phyloP scores from a whole-genome alignment of 2,113 vertebrate species.

The Girardinichthys multiradiatus region DNA sequence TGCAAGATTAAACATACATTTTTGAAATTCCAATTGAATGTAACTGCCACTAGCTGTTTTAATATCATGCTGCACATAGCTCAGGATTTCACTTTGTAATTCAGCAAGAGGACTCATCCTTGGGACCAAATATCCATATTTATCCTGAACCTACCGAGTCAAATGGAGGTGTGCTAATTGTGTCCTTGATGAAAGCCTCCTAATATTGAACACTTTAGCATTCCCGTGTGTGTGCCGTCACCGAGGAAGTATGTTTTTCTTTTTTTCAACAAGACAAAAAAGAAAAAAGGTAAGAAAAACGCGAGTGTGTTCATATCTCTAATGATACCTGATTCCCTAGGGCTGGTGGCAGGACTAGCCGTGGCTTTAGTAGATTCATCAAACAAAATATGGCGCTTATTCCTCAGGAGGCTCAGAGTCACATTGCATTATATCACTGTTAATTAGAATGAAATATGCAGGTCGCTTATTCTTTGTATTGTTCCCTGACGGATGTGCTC shows the following conservation, averaged over 20 bases:
- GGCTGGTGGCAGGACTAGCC: conserved; percentile 71
- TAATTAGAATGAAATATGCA: conserved; percentile 85
- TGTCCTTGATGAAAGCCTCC: conserved; percentile 86
- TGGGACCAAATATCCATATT: conserved; percentile 80
- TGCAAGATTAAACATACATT: background rate
- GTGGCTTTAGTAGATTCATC: conserved; percentile 82
- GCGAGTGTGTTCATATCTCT: conserved; percentile 81
- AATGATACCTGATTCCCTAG: conserved; percentile 85
- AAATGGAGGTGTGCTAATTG: conserved; percentile 85
- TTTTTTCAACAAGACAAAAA: conserved; percentile 73
- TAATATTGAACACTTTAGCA: conserved; percentile 83
- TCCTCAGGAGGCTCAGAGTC: conserved; percentile 80
- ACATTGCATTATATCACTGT: conserved; percentile 82
- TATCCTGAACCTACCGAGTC: conserved; percentile 78
- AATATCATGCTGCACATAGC: conserved; percentile 61
- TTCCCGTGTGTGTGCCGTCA: conserved; percentile 64
- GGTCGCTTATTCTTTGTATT: conserved; percentile 82
- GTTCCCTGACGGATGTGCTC: conserved; percentile 66
- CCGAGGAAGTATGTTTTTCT: conserved; percentile 62
- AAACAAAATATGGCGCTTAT: conserved; percentile 78
- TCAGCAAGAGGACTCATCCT: conserved; percentile 72
- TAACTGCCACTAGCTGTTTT: conserved; percentile 47
- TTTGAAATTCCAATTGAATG: conserved; percentile 65
- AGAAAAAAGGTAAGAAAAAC: background rate
- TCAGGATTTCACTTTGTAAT: conserved; percentile 70